phyloP scores from a whole-genome alignment of 2,113 vertebrate species.

The Mormyrus lacerda region DNA sequence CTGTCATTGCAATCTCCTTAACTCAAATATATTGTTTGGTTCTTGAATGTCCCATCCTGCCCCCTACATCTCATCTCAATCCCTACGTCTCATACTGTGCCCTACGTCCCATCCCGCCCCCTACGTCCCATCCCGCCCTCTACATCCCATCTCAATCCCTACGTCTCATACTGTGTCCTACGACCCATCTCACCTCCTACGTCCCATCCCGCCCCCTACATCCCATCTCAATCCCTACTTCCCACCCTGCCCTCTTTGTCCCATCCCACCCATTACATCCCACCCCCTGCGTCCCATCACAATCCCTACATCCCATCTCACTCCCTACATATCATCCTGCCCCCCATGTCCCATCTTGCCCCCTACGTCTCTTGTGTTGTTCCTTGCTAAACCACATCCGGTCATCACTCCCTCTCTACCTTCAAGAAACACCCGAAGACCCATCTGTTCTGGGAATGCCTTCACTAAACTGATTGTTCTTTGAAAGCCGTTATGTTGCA shows the following conservation, averaged over 20 bases:
- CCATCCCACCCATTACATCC: too few relatives aligned
- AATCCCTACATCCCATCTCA: too few relatives aligned
- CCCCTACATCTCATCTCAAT: background rate
- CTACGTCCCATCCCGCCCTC: too few relatives aligned
- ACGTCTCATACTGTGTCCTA: background rate
- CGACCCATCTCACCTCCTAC: background rate
- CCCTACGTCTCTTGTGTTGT: background rate
- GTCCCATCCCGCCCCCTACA: background rate
- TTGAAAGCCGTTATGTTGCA: background rate
- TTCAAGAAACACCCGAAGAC: background rate
- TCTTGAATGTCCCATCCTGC: background rate
- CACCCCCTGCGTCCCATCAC: too few relatives aligned
- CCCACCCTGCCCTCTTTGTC: background rate
- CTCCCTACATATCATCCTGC: too few relatives aligned
- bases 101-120: too few relatives aligned
- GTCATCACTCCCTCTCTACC: background rate
- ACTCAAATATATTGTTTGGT: background rate
- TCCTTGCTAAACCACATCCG: background rate
- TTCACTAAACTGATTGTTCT: background rate
- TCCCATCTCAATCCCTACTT: background rate
- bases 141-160: too few relatives aligned
- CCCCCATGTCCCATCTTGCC: too few relatives aligned
- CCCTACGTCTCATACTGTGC: too few relatives aligned
- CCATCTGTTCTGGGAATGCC: background rate
- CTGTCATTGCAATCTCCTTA: background rate